Conservation (phyloP, 2,113 vertebrate species). For the Thunnus thynnus region DNA sequence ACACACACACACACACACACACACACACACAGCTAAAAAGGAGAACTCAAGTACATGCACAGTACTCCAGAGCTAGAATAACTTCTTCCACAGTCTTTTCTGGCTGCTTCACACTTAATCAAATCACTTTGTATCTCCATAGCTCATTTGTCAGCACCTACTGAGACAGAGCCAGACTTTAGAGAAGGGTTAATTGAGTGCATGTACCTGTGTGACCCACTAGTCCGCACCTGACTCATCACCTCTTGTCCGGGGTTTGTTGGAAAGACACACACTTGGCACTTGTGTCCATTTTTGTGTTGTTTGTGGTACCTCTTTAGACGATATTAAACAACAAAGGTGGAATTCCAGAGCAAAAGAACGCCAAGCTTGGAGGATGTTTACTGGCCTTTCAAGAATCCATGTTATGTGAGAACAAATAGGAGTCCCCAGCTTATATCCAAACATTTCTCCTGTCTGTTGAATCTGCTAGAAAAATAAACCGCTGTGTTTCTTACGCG, state of each 20-base stretch:
- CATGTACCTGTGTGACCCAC: conserved; percentile 40
- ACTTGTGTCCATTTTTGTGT: conserved; percentile 2
- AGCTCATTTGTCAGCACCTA: conserved; percentile 58
- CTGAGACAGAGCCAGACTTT: conserved; percentile 29
- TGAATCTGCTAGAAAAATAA: conserved; percentile 25
- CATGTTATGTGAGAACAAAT: conserved; percentile 9
- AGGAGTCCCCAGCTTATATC: conserved; percentile 21
- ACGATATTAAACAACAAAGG: conserved; percentile 9
- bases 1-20: not conserved
- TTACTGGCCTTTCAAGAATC: not conserved
- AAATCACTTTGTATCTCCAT: conserved; percentile 53
- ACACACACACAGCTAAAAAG: not conserved
- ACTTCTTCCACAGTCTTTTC: conserved; percentile 25
- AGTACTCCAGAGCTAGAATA: conserved; percentile 21
- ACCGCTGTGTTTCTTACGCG: not conserved
- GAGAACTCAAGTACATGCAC: not conserved
- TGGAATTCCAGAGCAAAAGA: not conserved
- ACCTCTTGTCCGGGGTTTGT: conserved; percentile 25
- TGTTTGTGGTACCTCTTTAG: conserved; percentile 14
- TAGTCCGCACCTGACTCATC: conserved; percentile 11
- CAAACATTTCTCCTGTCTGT: conserved; percentile 1
- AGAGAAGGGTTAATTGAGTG: conserved; percentile 72
- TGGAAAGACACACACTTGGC: not conserved
- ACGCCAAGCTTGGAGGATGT: not conserved
- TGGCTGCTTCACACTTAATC: conserved; percentile 53